Conservation (phyloP, 2,113 vertebrate genomes). For the Tachysurus fulvidraco region DNA sequence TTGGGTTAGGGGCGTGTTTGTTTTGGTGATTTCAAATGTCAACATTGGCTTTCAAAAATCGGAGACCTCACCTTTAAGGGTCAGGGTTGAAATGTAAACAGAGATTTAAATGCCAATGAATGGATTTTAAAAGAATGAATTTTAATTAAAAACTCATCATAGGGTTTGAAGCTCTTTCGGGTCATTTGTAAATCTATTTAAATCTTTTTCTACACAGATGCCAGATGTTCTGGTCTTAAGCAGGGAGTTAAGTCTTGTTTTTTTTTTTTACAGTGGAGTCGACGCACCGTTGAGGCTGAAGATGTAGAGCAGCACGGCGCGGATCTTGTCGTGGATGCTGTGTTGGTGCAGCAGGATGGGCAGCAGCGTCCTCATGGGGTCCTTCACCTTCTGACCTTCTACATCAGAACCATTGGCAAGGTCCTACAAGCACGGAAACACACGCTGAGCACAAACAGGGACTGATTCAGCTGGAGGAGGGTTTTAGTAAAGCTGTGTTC, state of each 20-base stretch:
- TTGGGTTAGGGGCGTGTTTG: too few species aligned
- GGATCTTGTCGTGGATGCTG: constrained; percentile 87
- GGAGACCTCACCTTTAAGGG: too few species aligned
- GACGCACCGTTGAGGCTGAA: constrained; percentile 88
- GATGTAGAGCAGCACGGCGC: constrained; percentile 95
- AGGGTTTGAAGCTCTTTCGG: too few species aligned
- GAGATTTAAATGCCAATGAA: background rate
- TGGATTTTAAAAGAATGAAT: too few species aligned
- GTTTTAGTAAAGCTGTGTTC: background rate
- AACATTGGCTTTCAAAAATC: too few species aligned
- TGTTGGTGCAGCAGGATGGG: constrained; percentile 86
- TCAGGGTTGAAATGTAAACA: background rate
- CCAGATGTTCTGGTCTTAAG: too few species aligned
- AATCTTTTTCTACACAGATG: too few species aligned
- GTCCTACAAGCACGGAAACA: constrained; percentile 73
- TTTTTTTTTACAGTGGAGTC: too few species aligned
- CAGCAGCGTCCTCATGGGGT: constrained; percentile 92
- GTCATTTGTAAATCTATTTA: too few species aligned
- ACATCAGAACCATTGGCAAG: constrained; percentile 90
- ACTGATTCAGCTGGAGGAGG: background rate
- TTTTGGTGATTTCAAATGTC: too few species aligned
- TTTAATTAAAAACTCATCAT: too few species aligned
- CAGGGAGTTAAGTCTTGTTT: too few species aligned
- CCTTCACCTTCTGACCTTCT: constrained; percentile 90
- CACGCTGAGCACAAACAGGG: background rate